Base-by-base conservation (phyloP, 2,797 vertebrate genomes). In the Rhynchotus rufescens region DNA sequence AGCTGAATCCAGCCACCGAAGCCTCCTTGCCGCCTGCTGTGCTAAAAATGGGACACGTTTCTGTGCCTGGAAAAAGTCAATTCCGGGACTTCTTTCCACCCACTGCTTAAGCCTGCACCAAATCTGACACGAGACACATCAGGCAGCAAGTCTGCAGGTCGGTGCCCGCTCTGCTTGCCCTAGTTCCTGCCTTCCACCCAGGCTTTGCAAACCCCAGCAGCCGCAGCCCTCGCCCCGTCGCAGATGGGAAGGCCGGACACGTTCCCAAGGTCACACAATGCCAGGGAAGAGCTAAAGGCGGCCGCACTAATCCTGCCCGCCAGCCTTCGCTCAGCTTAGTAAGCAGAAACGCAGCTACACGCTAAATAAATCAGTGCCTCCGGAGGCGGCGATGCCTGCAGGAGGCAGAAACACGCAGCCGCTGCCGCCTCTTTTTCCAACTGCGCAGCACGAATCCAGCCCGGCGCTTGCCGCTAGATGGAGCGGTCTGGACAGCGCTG, bases 391-490 rank as follows among this genome's bases (percentile, higher is more conserved):
- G 0, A 8, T 14, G 20, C 28, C 73, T 16, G 64, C 82, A 16
- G 49, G 38, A 65, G 68, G 17, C 47, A 10, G 42, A 47, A 23
- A 23, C 49, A 34, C 26, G 71, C 38, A 40, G n/a, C 0, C 1
- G 13, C n/a, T 17, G 71, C 12, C 36, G 0, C 32, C 72, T 61
- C 61, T 56, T 44, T 44, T 68, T 25, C 52, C 56, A 21, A 28
- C 4, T 0, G 52, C 0, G 2, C 72, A 64, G 61, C 66, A 15
- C 9, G 42, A 49, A 42, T 47, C 28, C 42, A 13, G 22, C 77
- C 49, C 72, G 17, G n/a, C n/a, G 76, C 15, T 9, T 12, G 40
- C 95, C 96, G 36, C 94, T 97, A 96, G 96, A 93, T 96, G 96
- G 95, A 92, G 95, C 90, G 75, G 92, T 88, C 32, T 20, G 56